A percentile compares a stretch with the other conserved stretches of the same genome.
These are phyloP conservation scores for Schizotus pectinicornis DNA, from an alignment of 2,888 invertebrate genomes.

Conservation along the genomic window DNA sequence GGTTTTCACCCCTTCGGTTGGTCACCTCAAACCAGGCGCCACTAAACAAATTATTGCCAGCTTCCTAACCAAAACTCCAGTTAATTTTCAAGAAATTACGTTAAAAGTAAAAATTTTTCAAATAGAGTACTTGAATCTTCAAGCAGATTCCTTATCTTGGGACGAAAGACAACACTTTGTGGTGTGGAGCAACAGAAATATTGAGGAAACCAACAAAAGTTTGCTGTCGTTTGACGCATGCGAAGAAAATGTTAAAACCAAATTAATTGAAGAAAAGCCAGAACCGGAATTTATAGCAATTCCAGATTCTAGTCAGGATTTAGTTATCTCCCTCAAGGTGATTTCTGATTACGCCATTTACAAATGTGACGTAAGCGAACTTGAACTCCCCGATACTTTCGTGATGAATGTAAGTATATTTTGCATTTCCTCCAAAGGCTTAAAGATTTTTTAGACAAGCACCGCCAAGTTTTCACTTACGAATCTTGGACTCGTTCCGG, in stretches of 20 bases:
- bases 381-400: constrained; percentile 63
- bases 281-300: constrained; percentile 52
- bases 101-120: constrained; percentile 29
- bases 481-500: constrained; percentile 45
- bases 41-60: constrained; percentile 62
- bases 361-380: constrained; percentile 56
- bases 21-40: constrained; percentile 57
- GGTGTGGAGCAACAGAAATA: constrained; percentile 43
- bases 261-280: constrained; percentile 43
- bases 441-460: constrained; percentile 38
- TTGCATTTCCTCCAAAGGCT: neutral
- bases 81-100: constrained; percentile 46
- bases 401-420: constrained; percentile 59
- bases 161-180: constrained; percentile 57
- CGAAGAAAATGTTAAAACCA: constrained; percentile 17
- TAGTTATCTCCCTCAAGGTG: constrained; percentile 62
- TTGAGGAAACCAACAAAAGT: neutral
- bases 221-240: constrained; percentile 12
- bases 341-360: constrained; percentile 63
- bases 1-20: constrained; percentile 60
- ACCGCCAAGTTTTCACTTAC: constrained; percentile 38
- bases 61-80: constrained; percentile 59
- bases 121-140: constrained; percentile 44
- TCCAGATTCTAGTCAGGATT: constrained; percentile 45
- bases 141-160: constrained; percentile 50